Percentiles rank a stretch among this genome's conserved stretches.
phyloP scores from a whole-genome alignment of 2,113 vertebrate species.

The Ammodytes dubius region DNA sequence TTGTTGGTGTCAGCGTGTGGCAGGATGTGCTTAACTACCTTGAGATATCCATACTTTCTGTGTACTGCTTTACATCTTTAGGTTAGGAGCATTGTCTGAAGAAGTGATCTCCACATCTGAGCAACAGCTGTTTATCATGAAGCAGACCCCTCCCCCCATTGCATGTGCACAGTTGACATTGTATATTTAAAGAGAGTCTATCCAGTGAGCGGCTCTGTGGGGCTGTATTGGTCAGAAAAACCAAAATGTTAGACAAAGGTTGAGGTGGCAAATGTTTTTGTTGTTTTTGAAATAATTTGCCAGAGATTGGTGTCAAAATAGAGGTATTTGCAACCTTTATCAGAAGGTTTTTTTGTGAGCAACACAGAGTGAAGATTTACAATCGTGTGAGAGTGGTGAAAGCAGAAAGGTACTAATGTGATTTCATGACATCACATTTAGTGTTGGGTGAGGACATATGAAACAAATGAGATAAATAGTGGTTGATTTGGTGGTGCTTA shows the following conservation, averaged over 20 bases:
- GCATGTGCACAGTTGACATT: too few species aligned
- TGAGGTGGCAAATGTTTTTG: neutral
- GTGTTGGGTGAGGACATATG: neutral
- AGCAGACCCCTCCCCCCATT: too few species aligned
- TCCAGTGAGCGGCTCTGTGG: neutral
- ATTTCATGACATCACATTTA: neutral
- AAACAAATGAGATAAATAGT: neutral
- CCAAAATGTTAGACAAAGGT: neutral
- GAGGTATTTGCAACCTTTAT: neutral
- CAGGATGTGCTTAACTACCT: too few species aligned
- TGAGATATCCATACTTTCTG: too few species aligned
- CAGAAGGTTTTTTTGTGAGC: neutral
- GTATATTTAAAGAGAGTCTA: neutral
- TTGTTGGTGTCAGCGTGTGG: too few species aligned
- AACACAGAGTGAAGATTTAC: neutral
- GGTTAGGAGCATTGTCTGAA: too few species aligned
- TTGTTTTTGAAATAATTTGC: neutral
- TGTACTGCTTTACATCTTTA: too few species aligned
- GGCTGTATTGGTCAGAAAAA: neutral
- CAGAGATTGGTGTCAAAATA: neutral
- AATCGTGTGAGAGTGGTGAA: neutral
- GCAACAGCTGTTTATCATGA: too few species aligned
- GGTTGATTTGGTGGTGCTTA: neutral
- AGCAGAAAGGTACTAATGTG: neutral
- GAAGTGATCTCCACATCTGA: too few species aligned